Conservation (phyloP, 2,113 vertebrate species). For the Tetrao urogallus region DNA sequence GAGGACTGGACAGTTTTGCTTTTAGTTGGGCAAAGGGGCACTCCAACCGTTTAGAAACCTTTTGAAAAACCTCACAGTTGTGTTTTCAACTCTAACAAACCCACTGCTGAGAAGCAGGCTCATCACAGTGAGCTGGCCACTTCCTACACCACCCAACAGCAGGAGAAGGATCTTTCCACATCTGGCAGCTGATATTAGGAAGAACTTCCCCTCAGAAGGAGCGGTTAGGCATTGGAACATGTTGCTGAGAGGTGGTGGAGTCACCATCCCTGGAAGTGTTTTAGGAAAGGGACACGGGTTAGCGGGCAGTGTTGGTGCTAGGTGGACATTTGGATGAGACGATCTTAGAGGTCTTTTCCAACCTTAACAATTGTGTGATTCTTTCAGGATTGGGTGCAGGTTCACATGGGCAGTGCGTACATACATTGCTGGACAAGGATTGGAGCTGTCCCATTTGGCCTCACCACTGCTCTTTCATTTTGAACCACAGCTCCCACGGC, state of each 20-base stretch:
- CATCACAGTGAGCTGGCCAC: not conserved
- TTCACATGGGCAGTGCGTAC: not conserved
- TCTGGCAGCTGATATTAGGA: not conserved
- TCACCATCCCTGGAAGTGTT: no score
- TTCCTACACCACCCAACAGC: not conserved
- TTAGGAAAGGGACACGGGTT: no score
- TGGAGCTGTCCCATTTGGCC: not conserved
- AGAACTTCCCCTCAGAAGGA: no score
- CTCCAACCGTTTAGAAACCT: not conserved
- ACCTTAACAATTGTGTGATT: no score
- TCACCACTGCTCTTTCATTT: not conserved
- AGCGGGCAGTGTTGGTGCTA: no score
- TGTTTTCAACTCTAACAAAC: not conserved
- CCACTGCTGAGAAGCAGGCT: not conserved
- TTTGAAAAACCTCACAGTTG: not conserved
- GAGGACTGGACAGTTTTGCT: not conserved
- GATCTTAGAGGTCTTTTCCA: no score
- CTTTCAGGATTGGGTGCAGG: not conserved
- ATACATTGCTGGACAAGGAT: not conserved
- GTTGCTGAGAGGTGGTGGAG: no score
- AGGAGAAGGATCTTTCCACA: not conserved
- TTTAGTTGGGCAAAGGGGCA: not conserved
- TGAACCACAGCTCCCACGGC: not conserved
- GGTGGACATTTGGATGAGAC: no score
- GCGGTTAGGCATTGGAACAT: no score